These are phyloP conservation scores for Perithous albicinctus DNA, from an alignment of 2,888 invertebrate genomes.

Conservation along the genomic window DNA sequence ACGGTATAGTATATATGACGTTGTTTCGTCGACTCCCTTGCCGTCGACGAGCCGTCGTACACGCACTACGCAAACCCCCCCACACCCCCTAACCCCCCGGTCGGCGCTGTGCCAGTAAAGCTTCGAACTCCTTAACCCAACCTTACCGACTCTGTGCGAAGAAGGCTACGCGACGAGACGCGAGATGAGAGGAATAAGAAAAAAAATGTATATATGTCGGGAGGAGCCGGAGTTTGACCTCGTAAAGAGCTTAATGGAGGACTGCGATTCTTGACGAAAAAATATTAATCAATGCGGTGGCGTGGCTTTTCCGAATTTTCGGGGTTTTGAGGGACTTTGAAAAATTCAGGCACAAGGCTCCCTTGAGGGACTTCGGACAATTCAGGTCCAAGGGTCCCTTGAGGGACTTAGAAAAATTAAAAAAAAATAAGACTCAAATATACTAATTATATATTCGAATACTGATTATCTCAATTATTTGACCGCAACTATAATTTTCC, in stretches of 20 bases:
- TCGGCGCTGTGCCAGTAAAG: constrained; percentile 37
- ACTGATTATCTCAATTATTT: no score
- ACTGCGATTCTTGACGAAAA: neutral
- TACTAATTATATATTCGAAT: no score
- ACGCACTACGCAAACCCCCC: constrained; percentile 32
- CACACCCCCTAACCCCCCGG: constrained; percentile 13
- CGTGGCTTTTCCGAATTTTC: neutral
- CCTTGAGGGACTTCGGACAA: no score
- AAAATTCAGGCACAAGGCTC: no score
- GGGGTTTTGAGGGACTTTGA: no score
- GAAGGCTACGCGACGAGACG: neutral
- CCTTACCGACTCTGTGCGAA: neutral
- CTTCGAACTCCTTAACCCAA: neutral
- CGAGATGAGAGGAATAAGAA: neutral
- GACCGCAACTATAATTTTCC: no score
- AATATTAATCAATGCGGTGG: neutral
- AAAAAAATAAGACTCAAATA: no score
- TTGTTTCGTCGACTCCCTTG: neutral
- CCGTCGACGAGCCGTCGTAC: constrained; percentile 1
- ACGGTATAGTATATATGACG: neutral
- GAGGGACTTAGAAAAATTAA: no score
- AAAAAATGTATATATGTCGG: neutral
- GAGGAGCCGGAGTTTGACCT: neutral
- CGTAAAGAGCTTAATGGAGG: neutral
- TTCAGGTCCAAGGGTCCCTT: no score